Percentiles rank a stretch among this genome's conserved stretches.
Evolutionary conservation across 2,888 invertebrate genomes (phyloP).

Genomic region (Synanthedon andrenaeformis): DNA sequence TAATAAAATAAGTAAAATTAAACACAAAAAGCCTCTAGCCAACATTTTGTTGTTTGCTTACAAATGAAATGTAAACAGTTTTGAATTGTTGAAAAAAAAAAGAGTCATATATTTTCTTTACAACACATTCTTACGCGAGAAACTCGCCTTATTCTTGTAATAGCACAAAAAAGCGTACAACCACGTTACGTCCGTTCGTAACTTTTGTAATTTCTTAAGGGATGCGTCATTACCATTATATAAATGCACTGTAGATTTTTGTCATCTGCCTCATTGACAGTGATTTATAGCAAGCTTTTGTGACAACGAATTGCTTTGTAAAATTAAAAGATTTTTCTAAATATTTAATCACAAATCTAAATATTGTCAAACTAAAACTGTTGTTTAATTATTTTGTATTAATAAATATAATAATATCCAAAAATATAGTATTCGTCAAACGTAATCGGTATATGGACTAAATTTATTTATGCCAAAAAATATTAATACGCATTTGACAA

Average conservation of each 20-base stretch:
- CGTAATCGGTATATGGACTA: too few species aligned
- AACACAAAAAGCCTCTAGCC: too few species aligned
- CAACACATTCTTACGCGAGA: constrained; percentile 20
- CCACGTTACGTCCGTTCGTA: constrained; percentile 31
- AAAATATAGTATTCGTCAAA: too few species aligned
- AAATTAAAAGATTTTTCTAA: constrained; percentile 5
- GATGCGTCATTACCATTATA: constrained; percentile 10
- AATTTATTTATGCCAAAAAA: too few species aligned
- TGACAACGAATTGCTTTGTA: constrained; percentile 11
- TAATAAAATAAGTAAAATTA: too few species aligned
- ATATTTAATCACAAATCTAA: neutral
- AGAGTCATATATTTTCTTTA: constrained; percentile 43
- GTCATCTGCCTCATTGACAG: constrained; percentile 46
- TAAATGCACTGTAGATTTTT: constrained; percentile 26
- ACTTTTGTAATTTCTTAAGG: constrained; percentile 27
- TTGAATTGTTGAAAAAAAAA: constrained; percentile 36
- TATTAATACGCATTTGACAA: too few species aligned
- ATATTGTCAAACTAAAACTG: too few species aligned
- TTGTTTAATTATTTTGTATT: too few species aligned
- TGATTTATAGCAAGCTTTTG: constrained; percentile 47
- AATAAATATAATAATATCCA: too few species aligned
- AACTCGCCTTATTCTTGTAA: constrained; percentile 34
- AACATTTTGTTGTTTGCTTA: constrained; percentile 22
- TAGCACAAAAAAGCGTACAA: constrained; percentile 7
- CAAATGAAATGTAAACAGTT: constrained; percentile 39